Percentiles rank a stretch among this genome's conserved stretches.
Evolutionary conservation across 1,140 invertebrate genomes (phyloP).

Genomic region (Drosophila albomicans): DNA sequence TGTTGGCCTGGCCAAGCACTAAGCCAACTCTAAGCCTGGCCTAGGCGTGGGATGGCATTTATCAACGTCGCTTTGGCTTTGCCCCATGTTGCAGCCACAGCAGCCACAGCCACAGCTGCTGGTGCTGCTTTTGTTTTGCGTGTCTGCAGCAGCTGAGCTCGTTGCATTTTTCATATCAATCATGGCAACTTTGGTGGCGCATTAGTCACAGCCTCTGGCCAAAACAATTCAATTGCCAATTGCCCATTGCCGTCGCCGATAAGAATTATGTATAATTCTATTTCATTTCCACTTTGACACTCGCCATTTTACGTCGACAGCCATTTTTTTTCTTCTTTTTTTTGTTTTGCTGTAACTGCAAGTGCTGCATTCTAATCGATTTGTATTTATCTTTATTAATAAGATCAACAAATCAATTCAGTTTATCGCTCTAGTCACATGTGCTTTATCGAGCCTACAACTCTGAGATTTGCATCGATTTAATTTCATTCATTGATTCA

Average conservation of each 20-base stretch:
- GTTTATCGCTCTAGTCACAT: too few relatives aligned
- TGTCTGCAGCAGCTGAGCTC: constrained; percentile 42
- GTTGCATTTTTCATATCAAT: constrained; percentile 62
- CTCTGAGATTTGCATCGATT: too few relatives aligned
- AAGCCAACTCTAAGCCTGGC: constrained; percentile 15
- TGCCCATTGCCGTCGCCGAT: constrained; percentile 61
- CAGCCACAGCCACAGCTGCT: constrained; percentile 38
- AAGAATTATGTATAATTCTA: constrained; percentile 79
- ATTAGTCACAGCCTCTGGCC: constrained; percentile 75
- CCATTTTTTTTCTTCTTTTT: too few relatives aligned
- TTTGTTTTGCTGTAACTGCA: not conserved
- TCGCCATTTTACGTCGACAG: constrained; percentile 42
- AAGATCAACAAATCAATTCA: too few relatives aligned
- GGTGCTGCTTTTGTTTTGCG: constrained; percentile 41
- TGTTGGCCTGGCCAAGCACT: not conserved
- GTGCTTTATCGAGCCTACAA: too few relatives aligned
- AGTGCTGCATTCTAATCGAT: constrained; percentile 12
- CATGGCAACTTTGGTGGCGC: constrained; percentile 76
- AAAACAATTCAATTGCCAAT: constrained; percentile 81
- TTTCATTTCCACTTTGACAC: constrained; percentile 80
- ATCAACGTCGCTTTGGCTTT: constrained; percentile 69
- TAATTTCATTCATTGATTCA: too few relatives aligned
- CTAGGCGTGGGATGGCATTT: constrained; percentile 82
- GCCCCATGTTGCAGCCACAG: constrained; percentile 37
- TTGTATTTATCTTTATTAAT: not conserved